These are phyloP conservation scores for Pheosia gnoma DNA, from an alignment of 2,888 invertebrate genomes.

Conservation along the genomic window DNA sequence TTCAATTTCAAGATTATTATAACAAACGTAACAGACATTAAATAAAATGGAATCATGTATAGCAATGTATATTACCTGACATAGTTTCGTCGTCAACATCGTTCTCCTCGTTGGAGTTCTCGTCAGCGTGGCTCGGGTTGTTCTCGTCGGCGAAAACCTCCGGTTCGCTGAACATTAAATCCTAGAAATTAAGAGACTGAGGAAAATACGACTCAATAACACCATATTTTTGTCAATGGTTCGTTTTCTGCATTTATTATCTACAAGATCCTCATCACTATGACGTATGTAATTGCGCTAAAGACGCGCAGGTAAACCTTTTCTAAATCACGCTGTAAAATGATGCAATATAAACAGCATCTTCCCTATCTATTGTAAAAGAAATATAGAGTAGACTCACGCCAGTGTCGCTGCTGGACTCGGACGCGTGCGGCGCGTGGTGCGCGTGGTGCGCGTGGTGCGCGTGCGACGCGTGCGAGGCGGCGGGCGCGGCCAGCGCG, in stretches of 20 bases:
- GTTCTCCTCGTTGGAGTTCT: slow-evolving; percentile 91
- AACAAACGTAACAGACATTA: too few species aligned
- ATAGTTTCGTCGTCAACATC: slow-evolving; percentile 94
- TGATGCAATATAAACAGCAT: too few species aligned
- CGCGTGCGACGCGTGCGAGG: slow-evolving; percentile 33
- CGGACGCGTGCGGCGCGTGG: slow-evolving; percentile 48
- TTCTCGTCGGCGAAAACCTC: slow-evolving; percentile 86
- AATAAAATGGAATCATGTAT: too few species aligned
- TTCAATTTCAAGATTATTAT: too few species aligned
- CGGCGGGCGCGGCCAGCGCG: slow-evolving; percentile 19
- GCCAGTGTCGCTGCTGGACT: slow-evolving; percentile 77
- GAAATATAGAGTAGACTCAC: slow-evolving; percentile 42
- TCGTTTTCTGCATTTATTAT: too few species aligned
- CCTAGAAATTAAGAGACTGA: slow-evolving; percentile 41
- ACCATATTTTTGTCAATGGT: too few species aligned
- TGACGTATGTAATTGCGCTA: too few species aligned
- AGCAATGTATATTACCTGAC: slow-evolving; percentile 81
- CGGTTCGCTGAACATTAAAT: slow-evolving; percentile 84
- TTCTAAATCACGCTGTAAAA: too few species aligned
- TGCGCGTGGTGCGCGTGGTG: slow-evolving; percentile 12
- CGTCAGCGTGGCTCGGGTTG: slow-evolving; percentile 83
- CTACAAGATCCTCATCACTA: too few species aligned
- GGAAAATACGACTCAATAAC: too few species aligned
- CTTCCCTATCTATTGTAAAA: too few species aligned
- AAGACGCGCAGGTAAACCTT: too few species aligned